A percentile compares a stretch with the other conserved stretches of the same genome.
phyloP scores from a whole-genome alignment of 2,888 invertebrate genomes.

The Ormyrus rosae region DNA sequence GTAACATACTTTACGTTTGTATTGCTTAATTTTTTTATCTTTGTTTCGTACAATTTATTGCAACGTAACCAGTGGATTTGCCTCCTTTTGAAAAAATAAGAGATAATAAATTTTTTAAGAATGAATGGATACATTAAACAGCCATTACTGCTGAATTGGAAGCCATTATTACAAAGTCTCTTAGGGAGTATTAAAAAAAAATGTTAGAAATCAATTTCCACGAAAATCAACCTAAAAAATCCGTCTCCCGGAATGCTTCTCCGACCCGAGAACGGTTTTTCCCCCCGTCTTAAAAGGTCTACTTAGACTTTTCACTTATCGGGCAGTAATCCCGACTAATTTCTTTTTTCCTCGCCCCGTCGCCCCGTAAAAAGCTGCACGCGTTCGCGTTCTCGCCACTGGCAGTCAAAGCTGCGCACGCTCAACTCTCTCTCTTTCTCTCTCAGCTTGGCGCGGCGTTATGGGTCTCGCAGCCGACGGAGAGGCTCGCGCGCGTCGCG shows the following conservation, averaged over 20 bases:
- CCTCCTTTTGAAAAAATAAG: too few relatives aligned
- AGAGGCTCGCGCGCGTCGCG: constrained; percentile 3
- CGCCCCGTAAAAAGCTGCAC: too few relatives aligned
- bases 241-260: too few relatives aligned
- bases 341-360: constrained; percentile 19
- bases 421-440: not conserved
- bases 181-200: not conserved
- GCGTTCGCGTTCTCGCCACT: not conserved
- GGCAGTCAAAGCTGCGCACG: constrained; percentile 4
- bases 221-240: not conserved
- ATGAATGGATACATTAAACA: too few relatives aligned
- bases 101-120: too few relatives aligned
- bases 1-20: too few relatives aligned
- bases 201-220: not conserved
- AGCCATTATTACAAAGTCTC: too few relatives aligned
- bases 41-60: too few relatives aligned
- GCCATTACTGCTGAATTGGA: too few relatives aligned
- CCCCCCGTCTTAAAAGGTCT: constrained; percentile 4
- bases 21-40: too few relatives aligned
- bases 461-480: not conserved
- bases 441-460: not conserved
- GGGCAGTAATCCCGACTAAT: constrained; percentile 19
- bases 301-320: constrained; percentile 34
- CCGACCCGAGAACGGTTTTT: not conserved
- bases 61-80: too few relatives aligned